Percentiles rank a stretch among this genome's conserved stretches.
These are phyloP conservation scores for Hyppa rectilinea DNA, from an alignment of 2,888 invertebrate genomes.

Conservation along the genomic window DNA sequence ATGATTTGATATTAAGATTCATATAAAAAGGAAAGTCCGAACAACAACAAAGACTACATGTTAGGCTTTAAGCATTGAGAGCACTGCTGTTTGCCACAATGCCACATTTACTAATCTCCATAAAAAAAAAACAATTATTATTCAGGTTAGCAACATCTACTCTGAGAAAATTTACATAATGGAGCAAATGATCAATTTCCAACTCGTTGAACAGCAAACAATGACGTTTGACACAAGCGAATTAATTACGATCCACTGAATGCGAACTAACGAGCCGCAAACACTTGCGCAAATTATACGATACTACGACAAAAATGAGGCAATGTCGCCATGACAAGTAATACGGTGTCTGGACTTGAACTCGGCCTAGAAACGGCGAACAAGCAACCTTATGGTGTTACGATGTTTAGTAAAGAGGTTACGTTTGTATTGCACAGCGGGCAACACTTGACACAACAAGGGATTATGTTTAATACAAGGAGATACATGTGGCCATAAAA, in stretches of 20 bases:
- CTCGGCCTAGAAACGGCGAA: constrained; percentile 67
- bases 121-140: background rate
- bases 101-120: background rate
- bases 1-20: background rate
- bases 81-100: too few relatives aligned
- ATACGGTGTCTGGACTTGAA: constrained; percentile 48
- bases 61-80: background rate
- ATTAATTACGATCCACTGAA: constrained; percentile 77
- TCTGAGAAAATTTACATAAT: constrained; percentile 72
- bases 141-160: constrained; percentile 16
- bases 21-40: too few relatives aligned
- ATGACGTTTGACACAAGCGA: constrained; percentile 68
- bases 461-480: background rate
- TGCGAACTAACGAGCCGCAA: constrained; percentile 71
- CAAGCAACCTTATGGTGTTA: constrained; percentile 49
- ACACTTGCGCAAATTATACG: constrained; percentile 76
- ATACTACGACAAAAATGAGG: constrained; percentile 38
- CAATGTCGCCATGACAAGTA: constrained; percentile 31
- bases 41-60: too few relatives aligned
- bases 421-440: constrained; percentile 47
- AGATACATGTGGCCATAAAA: background rate
- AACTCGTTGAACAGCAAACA: constrained; percentile 67
- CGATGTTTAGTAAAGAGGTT: constrained; percentile 41
- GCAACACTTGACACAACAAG: constrained; percentile 47
- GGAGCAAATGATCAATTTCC: constrained; percentile 67